Conservation (phyloP, 2,113 vertebrate genomes). For the Ciconia maguari region DNA sequence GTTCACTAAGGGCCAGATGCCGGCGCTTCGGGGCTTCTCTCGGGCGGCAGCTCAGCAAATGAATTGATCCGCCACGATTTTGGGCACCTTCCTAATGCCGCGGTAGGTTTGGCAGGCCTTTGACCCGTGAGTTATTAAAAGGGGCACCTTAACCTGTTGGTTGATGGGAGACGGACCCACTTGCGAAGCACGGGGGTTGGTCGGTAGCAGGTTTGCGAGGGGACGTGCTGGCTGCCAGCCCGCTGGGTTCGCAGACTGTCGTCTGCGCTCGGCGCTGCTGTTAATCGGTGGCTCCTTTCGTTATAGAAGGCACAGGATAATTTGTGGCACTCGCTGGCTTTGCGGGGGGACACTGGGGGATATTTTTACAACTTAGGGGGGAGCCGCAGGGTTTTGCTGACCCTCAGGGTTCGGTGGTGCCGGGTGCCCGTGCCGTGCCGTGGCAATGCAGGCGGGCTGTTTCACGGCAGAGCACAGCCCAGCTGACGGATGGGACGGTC, state of each 20-base stretch:
- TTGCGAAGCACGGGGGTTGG: rapidly evolving
- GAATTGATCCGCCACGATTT: rapidly evolving
- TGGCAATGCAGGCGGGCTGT: not conserved
- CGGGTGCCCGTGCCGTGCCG: not conserved
- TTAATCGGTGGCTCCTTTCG: not conserved
- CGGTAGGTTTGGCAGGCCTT: not conserved
- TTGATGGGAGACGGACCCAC: not conserved
- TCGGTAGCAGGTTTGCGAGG: not conserved
- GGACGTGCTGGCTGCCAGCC: not conserved
- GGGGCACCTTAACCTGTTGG: rapidly evolving
- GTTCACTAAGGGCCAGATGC: not conserved
- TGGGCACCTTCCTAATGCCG: not conserved
- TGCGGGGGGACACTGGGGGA: not conserved
- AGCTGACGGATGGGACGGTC: rapidly evolving
- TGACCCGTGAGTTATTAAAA: not conserved
- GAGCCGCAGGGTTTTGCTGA: not conserved
- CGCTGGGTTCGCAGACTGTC: rapidly evolving
- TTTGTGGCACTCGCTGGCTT: not conserved
- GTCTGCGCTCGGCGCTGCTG: rapidly evolving
- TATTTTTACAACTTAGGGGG: not conserved
- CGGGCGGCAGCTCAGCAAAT: rapidly evolving
- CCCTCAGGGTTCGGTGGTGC: rapidly evolving
- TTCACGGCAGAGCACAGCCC: not conserved
- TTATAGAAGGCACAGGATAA: not conserved
- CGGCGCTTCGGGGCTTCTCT: rapidly evolving